phyloP scores from a whole-genome alignment of 2,113 vertebrate genomes.

The Tyto alba region DNA sequence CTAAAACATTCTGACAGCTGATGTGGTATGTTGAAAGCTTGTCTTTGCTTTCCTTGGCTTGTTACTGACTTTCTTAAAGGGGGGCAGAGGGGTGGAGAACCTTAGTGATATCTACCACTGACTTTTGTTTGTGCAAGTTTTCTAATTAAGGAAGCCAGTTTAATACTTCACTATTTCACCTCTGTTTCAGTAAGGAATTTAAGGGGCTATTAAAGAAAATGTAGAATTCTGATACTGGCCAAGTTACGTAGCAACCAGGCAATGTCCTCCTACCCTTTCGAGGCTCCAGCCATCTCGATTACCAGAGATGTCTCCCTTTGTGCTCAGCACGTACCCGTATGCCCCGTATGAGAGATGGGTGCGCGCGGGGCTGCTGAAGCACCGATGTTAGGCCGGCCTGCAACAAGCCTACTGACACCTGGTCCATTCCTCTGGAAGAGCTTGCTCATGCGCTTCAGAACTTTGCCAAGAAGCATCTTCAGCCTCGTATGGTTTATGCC shows the following conservation, averaged over 20 bases:
- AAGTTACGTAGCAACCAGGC: not conserved
- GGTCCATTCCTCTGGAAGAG: not conserved
- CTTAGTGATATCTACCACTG: not conserved
- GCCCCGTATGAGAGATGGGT: not conserved
- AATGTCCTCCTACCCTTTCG: not conserved
- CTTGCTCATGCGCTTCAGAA: not conserved
- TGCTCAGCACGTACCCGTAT: not conserved
- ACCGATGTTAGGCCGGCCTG: not conserved
- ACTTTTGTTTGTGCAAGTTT: not conserved
- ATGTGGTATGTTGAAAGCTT: not conserved
- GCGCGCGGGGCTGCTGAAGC: not conserved
- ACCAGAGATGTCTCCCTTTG: not conserved
- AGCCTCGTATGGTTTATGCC: not conserved
- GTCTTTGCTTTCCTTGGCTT: constrained; percentile 3
- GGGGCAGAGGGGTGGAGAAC: not conserved
- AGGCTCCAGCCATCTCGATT: not conserved
- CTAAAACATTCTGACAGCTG: not conserved
- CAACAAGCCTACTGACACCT: not conserved
- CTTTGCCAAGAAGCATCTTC: not conserved
- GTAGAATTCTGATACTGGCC: not conserved
- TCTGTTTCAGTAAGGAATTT: not conserved
- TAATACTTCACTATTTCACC: not conserved
- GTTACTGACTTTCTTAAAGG: not conserved
- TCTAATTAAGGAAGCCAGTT: not conserved
- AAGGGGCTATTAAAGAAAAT: not conserved